Percentiles rank a stretch among this genome's conserved stretches.
Evolutionary conservation across 2,113 vertebrate genomes (phyloP).

Genomic region (Prochilodus magdalenae): DNA sequence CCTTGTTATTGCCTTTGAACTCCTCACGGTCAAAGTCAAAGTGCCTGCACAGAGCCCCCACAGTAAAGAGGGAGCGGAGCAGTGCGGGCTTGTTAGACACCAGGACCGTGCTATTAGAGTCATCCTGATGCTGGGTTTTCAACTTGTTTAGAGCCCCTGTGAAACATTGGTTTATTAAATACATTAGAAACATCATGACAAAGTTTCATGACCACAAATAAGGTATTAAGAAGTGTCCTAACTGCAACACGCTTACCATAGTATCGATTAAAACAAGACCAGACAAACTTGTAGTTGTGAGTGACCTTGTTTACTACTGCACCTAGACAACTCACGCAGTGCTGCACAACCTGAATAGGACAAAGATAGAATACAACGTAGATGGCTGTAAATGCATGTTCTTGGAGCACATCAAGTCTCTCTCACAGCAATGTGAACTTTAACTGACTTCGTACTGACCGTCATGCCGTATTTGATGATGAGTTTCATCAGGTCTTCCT

Average conservation of each 20-base stretch:
- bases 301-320: slow-evolving; percentile 98
- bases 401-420: not conserved
- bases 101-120: slow-evolving; percentile 89
- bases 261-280: slow-evolving; percentile 97
- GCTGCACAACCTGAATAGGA: slow-evolving; percentile 90
- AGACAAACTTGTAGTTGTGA: slow-evolving; percentile 98
- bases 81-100: slow-evolving; percentile 93
- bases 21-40: slow-evolving; percentile 98
- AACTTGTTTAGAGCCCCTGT: slow-evolving; percentile 94
- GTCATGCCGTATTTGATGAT: slow-evolving; percentile 99
- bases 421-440: not conserved
- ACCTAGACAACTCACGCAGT: slow-evolving; percentile 97
- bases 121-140: slow-evolving; percentile 95
- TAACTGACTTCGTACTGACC: slow-evolving; percentile 68
- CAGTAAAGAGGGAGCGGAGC: slow-evolving; percentile 96
- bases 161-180: not conserved
- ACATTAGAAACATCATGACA: not conserved
- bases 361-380: not conserved
- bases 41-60: slow-evolving; percentile 93
- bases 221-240: not conserved
- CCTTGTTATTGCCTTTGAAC: slow-evolving; percentile 97
- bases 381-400: not conserved
- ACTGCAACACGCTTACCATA: slow-evolving; percentile 83
- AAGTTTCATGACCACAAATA: not conserved
- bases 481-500: slow-evolving; percentile 99